Percentiles rank a stretch among this genome's conserved stretches.
These are phyloP conservation scores for Epizoanthus scotinus DNA, from an alignment of 92 coral and sea anemone genomes.

Conservation along the genomic window DNA sequence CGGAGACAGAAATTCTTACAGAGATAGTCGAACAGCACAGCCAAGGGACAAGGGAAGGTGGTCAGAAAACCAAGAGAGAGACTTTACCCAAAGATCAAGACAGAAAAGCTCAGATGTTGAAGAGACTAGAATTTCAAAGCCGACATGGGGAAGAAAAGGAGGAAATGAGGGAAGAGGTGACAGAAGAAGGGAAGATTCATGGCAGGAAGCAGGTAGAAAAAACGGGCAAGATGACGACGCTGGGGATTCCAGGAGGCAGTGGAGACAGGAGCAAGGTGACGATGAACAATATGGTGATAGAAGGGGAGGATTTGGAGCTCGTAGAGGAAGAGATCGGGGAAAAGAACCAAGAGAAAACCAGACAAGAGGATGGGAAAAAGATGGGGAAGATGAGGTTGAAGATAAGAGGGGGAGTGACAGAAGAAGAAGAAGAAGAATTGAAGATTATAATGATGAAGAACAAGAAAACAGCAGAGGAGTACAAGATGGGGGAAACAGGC, in stretches of 20 bases:
- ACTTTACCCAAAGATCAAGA: background rate
- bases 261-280: background rate
- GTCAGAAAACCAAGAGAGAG: slow-evolving; percentile 1
- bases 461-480: slow-evolving; percentile 8
- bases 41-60: background rate
- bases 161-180: slow-evolving; percentile 24
- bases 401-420: slow-evolving; percentile 10
- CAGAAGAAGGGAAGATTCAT: slow-evolving; percentile 1
- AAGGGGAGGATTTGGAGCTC: background rate
- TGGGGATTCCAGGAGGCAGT: slow-evolving; percentile 10
- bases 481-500: background rate
- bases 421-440: slow-evolving; percentile 11
- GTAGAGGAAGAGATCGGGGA: slow-evolving; percentile 6
- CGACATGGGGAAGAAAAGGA: slow-evolving; percentile 9
- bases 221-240: slow-evolving; percentile 17
- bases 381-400: slow-evolving; percentile 3
- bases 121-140: slow-evolving; percentile 17
- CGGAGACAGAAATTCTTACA: slow-evolving; percentile 18
- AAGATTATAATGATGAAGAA: slow-evolving; percentile 9
- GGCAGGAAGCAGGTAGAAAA: slow-evolving; percentile 24
- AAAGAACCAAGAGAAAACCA: slow-evolving; percentile 23
- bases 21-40: slow-evolving; percentile 19
- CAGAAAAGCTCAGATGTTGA: background rate
- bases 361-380: background rate
- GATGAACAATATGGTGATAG: background rate